phyloP scores from a whole-genome alignment of 2,113 vertebrate genomes.

The Zosterops pallidus region DNA sequence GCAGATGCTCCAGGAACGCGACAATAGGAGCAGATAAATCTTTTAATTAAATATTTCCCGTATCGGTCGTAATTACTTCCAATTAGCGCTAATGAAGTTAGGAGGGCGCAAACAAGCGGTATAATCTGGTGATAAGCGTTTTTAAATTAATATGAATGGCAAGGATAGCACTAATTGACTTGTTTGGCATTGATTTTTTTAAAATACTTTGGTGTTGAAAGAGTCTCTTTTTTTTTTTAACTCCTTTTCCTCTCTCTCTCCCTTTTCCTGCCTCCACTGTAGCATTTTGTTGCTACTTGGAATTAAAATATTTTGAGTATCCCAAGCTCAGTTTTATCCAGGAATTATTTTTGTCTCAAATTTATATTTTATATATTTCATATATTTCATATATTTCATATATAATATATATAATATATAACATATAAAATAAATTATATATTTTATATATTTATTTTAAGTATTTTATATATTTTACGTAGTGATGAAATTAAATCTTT shows the following conservation, averaged over 20 bases:
- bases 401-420: too few relatives aligned
- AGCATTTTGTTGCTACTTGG: background rate
- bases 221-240: background rate
- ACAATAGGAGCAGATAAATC: slow-evolving; percentile 16
- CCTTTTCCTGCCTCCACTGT: background rate
- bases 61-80: slow-evolving; percentile 37
- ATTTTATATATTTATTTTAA: too few relatives aligned
- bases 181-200: background rate
- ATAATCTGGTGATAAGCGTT: slow-evolving; percentile 41
- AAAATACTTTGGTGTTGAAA: background rate
- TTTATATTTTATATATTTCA: background rate
- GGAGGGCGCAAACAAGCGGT: slow-evolving; percentile 31
- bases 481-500: background rate
- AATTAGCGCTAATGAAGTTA: slow-evolving; percentile 47
- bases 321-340: background rate
- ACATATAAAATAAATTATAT: too few relatives aligned
- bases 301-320: background rate
- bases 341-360: background rate
- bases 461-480: too few relatives aligned
- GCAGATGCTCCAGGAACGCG: background rate
- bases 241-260: background rate
- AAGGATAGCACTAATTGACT: slow-evolving; percentile 7
- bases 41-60: slow-evolving; percentile 44
- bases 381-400: background rate
- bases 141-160: slow-evolving; percentile 40